Evolutionary conservation across 2,888 invertebrate species (phyloP).

Genomic region (Tetragnatha montana): DNA sequence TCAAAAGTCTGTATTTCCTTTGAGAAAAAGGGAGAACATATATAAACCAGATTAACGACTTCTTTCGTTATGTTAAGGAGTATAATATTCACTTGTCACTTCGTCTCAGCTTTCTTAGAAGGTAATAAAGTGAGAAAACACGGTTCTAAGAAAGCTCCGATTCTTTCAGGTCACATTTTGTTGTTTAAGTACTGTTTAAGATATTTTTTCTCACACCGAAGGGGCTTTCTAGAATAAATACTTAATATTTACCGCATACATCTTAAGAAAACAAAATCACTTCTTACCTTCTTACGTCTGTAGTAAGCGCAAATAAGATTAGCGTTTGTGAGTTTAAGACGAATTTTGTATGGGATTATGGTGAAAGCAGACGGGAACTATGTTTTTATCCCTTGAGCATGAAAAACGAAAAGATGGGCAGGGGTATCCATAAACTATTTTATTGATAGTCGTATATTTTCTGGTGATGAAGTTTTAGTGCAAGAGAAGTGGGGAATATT

Average conservation of each 20-base stretch:
- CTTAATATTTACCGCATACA: not conserved
- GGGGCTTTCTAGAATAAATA: not conserved
- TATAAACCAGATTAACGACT: not conserved
- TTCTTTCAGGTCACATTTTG: not conserved
- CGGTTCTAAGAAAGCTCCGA: not conserved
- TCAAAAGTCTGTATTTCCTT: not conserved
- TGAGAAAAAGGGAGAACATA: not conserved
- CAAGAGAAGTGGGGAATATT: not conserved
- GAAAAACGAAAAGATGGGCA: not conserved
- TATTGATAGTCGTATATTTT: not conserved
- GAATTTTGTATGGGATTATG: not conserved
- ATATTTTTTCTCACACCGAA: not conserved
- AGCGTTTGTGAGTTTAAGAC: not conserved
- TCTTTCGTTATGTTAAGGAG: not conserved
- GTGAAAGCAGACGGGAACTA: not conserved
- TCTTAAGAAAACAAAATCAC: not conserved
- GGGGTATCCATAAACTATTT: not conserved
- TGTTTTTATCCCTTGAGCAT: not conserved
- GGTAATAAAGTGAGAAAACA: not conserved
- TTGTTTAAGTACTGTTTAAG: too few species aligned
- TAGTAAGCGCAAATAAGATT: not conserved
- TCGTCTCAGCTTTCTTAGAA: not conserved
- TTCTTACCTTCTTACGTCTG: not conserved
- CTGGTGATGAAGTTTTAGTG: not conserved
- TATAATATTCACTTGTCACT: not conserved